Evolutionary conservation across 2,113 vertebrate species (phyloP), one percentile per base, ranked within the genome.

Genomic region (Nicator chloris): DNA sequence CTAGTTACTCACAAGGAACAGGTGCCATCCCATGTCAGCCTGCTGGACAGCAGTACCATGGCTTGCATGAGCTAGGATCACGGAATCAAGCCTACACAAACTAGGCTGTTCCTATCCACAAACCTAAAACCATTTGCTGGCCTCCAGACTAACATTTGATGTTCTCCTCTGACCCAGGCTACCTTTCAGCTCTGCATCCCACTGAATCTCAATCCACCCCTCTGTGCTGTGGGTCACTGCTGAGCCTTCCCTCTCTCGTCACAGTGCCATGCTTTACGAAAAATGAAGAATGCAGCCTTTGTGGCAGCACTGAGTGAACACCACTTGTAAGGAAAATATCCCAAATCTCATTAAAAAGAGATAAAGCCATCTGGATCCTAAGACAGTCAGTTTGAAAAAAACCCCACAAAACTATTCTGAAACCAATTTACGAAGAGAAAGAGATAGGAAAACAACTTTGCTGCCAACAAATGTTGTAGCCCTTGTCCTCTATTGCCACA

Each of bases 341-440:
- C 68, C 39, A 96, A 87, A 95, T 92, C 76, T 89, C 66, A 88
- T 95, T 96, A 95, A 90, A 79, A 91, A 92, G 65, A 92, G 53
- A 94, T 51, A 94, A 96, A 93, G 76, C 54, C 88, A 93, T 92
- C 79, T 88, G 65, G 77, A 81, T 75, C 35, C 72, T 56, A 88
- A 86, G 82, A 83, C 13, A 75, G 37, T 39, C 1, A 2, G 53
- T 45, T 95, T 40, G 16, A 53, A 86, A 94, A 93, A 72, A 88
- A 35, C 0, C 9, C 45, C 56, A 66, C 23, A 88, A 91, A 94
- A 81, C 85, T 83, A 86, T 93, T 93, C 72, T 95, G 76, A 96
- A 96, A 88, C 47, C 79, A 86, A 96, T 95, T 94, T 96, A 83
- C 7, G 17, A 63, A 35, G 65, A 81, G 79, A 91, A 90, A 53